Base-by-base conservation (phyloP, 2,888 invertebrate species). In the Hirtodrosophila trivittata region DNA sequence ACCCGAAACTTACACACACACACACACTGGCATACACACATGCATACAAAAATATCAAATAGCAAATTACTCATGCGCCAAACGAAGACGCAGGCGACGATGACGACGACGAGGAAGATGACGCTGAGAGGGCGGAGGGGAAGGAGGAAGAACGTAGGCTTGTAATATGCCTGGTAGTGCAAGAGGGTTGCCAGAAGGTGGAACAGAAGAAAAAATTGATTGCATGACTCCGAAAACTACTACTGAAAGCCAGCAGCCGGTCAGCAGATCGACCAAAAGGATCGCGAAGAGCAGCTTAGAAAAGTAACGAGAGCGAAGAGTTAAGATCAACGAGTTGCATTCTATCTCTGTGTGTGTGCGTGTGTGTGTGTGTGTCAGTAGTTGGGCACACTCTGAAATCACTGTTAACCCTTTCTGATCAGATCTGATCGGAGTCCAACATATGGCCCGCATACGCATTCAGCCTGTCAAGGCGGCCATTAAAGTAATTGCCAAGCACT, bases 11-110 rank as follows among this genome's bases (percentile, higher is more conserved):
- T 56, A 47, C 55, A 58, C 50, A 56, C 49, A 66, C 56, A 30
- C 9, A 59, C 18, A 54, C 38, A 42, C 39, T n/a, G n/a, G n/a
- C n/a, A n/a, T n/a, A 45, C 43, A 12, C 45, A 21, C 56, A 52
- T 28, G 6, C 39, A 45, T 25, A 28, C 33, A 58, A 63, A 78
- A 77, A 85, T 87, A 85, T 85, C 78, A 85, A 85, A 85, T 85
- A 82, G 85, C 86, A 86, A 85, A 86, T 87, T 86, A 85, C 82
- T 87, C 85, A 86, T 85, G 78, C 75, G 70, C 58, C 56, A 58
- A 54, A 47, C 56, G 32, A 52, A 12, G 33, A 39, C 5, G 1
- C 18, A 52, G 62, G 41, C 59, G 58, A 60, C 18, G 55, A 56
- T 58, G 57, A 66, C 28, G 47, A 13, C 14, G 13, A 37, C 30